phyloP scores from a whole-genome alignment of 2,113 vertebrate genomes.

The Brachyistius frenatus region DNA sequence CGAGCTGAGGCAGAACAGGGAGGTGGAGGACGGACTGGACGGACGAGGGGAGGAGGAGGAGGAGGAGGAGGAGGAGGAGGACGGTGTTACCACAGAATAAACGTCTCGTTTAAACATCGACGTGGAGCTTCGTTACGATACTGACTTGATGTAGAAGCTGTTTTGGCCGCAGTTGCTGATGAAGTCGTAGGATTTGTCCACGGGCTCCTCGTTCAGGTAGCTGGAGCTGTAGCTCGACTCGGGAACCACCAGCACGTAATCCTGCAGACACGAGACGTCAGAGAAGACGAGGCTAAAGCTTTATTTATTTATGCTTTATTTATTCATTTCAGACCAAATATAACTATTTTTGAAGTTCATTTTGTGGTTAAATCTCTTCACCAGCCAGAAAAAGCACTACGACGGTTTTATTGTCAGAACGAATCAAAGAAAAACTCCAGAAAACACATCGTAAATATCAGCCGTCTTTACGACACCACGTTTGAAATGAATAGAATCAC shows the following conservation, averaged over 20 bases:
- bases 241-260: slow-evolving; percentile 92
- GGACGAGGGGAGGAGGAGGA: not conserved
- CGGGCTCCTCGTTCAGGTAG: slow-evolving; percentile 90
- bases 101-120: no score
- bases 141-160: slow-evolving; percentile 93
- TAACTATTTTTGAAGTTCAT: no score
- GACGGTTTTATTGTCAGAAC: no score
- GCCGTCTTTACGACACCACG: no score
- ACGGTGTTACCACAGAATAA: no score
- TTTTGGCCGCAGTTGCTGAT: slow-evolving; percentile 94
- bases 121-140: not conserved
- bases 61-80: not conserved
- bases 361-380: no score
- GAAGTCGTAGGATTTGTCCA: slow-evolving; percentile 97
- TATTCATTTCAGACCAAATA: no score
- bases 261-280: slow-evolving; percentile 78
- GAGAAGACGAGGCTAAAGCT: no score
- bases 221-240: slow-evolving; percentile 89
- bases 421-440: no score
- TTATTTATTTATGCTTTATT: no score
- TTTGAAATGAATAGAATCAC: slow-evolving; percentile 15
- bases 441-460: no score
- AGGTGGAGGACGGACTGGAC: slow-evolving; percentile 83
- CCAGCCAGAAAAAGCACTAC: no score
- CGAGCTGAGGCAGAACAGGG: slow-evolving; percentile 88